phyloP scores from a whole-genome alignment of 2,113 vertebrate genomes.

The Ceratotherium simum region DNA sequence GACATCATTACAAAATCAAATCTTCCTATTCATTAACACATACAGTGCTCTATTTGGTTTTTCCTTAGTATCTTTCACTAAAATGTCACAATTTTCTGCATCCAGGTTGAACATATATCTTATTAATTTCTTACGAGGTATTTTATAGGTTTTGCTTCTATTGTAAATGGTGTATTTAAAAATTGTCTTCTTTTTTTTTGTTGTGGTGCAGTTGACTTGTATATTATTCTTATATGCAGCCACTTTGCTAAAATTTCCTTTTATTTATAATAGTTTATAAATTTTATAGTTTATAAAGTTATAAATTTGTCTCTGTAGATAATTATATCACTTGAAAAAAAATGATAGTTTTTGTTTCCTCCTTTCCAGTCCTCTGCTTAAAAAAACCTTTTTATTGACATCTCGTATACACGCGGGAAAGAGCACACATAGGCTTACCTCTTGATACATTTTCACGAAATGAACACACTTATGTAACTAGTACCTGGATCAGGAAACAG shows the following conservation, averaged over 20 bases:
- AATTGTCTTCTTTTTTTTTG: not conserved
- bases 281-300: not conserved
- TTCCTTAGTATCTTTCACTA: not conserved
- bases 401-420: not conserved
- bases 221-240: not conserved
- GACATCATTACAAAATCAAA: constrained; percentile 2
- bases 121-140: not conserved
- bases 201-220: not conserved
- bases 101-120: not conserved
- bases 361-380: not conserved
- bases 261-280: constrained; percentile 28
- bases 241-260: not conserved
- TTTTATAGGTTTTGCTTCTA: constrained; percentile 2
- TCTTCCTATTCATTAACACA: not conserved
- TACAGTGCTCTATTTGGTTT: not conserved
- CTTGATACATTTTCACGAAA: not conserved
- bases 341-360: not conserved
- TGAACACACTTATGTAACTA: not conserved
- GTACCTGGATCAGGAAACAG: not conserved
- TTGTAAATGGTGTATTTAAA: not conserved
- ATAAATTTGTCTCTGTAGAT: not conserved
- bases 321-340: not conserved
- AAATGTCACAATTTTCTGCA: constrained; percentile 44
- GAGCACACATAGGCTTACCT: not conserved
- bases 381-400: not conserved